Base-by-base conservation (phyloP, 1,140 invertebrate genomes). In the Liolophura sinensis region DNA sequence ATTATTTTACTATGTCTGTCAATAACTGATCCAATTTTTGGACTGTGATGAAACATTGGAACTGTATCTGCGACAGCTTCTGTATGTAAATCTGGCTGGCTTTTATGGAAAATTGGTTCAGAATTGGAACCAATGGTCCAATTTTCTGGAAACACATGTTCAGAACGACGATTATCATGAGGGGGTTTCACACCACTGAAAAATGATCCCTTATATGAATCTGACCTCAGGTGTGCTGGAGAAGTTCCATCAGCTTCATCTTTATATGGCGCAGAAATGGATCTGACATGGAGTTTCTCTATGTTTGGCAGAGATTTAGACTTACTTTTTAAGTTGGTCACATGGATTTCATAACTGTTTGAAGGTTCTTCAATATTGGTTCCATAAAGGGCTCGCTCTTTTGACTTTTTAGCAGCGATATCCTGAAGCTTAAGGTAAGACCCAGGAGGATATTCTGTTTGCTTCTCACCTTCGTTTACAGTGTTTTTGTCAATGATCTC, bases 301-400 rank as follows among this genome's bases (percentile, higher is more conserved):
- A n/a, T 47, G 46, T 63, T 62, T 1, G 55, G 20, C 15, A 71
- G 64, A 11, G 64, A 66, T 59, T 69, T 67, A 9, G 49, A 60
- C n/a, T 60, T n/a, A 40, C 61, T 46, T 73, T 54, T 54, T 54
- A 54, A 54, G 12, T 58, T 22, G 15, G 14, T 75, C 64, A 83
- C 80, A 64, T 77, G 70, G 27, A 81, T 73, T 67, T 83, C 80
- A 73, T 76, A 83, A 14, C 65, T 62, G 67, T 77, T 73, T 14
- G 54, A 12, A n/a, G 62, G 49, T 60, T 74, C 73, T 59, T 73
- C 72, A 56, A 78, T 76, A 64, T 78, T 51, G 25, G 78, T 78
- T 9, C 77, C 77, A 73, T 79, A 74, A 12, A 78, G 60, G 14
- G 71, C 54, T 46, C 64, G 51, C 55, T 62, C 59, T 51, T 47